Base-by-base conservation (phyloP, 2,888 invertebrate genomes). In the Idaea dimidiata region DNA sequence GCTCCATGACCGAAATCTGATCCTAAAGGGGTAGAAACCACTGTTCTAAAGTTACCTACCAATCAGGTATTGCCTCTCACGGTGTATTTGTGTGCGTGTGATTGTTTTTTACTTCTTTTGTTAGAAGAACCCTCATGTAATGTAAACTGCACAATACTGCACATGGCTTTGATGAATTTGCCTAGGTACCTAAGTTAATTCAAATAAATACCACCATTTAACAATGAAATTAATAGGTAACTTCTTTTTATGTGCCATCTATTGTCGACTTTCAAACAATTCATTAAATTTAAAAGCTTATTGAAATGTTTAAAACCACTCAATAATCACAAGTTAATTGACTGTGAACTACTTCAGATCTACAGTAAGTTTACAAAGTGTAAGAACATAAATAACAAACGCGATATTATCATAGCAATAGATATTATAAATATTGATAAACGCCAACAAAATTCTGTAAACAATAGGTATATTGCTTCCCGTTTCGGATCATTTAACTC, bases 391-490 rank as follows among this genome's bases (percentile, higher is more conserved):
- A 70, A 72, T 72, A 66, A 67, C 61, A 55, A 57, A 31, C 59
- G 58, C 59, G 77, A 79, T 76, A 75, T 79, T 81, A 84, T 82
- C 77, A 71, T 71, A 70, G 74, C 74, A 77, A 75, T 73, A 72
- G 72, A 81, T 76, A 78, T 80, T 80, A 83, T 83, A 84, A 84
- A 87, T 86, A 87, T 86, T 87, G 87, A 88, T 87, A 86, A 86
- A 84, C 77, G 85, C 81, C 82, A 83, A 79, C 80, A 79, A 81
- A 87, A 82, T 79, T 78, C 79, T 85, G 84, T 86, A 86, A 86
- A 86, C 86, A 86, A 86, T 85, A 84, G 82, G 77, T 87, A 88
- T 89, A 89, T 89, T 84, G 84, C 88, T 88, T 89, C 87, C 88
- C 81, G 87, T 88, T 82, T 78, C 83, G 78, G 83, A 80, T 86